Percentiles rank a stretch among this genome's conserved stretches.
Evolutionary conservation across 2,888 invertebrate genomes (phyloP).

Genomic region (Acrocyrtus sp.): DNA sequence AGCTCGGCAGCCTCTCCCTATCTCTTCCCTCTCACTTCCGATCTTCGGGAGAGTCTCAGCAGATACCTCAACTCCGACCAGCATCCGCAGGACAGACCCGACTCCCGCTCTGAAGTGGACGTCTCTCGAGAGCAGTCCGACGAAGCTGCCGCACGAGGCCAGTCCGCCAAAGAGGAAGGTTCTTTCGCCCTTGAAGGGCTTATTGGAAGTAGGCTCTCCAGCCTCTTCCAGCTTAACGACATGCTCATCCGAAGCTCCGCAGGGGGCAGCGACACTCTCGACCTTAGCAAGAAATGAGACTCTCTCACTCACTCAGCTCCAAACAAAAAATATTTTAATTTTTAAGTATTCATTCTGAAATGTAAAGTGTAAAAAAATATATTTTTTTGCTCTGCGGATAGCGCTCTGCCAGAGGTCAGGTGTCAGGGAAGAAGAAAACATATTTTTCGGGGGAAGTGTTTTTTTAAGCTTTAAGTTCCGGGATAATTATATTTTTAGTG

Average conservation of each 20-base stretch:
- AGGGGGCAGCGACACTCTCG: neutral
- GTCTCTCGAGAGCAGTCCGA: neutral
- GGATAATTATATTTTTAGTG: too few species aligned
- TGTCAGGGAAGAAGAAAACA: too few species aligned
- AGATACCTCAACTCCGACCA: constrained; percentile 45
- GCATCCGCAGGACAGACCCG: constrained; percentile 2
- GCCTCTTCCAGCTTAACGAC: constrained; percentile 36
- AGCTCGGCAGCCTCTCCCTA: too few species aligned
- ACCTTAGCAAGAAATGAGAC: constrained; percentile 28
- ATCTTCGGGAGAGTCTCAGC: constrained; percentile 56
- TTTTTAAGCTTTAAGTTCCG: too few species aligned
- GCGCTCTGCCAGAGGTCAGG: too few species aligned
- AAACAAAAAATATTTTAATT: too few species aligned
- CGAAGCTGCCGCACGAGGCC: neutral
- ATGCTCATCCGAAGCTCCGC: constrained; percentile 23
- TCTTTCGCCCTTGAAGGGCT: constrained; percentile 16
- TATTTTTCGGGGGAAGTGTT: too few species aligned
- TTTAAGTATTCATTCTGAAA: too few species aligned
- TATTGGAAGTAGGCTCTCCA: constrained; percentile 31
- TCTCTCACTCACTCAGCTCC: too few species aligned
- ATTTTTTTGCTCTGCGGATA: too few species aligned
- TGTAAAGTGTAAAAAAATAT: too few species aligned
- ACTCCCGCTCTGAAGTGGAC: neutral
- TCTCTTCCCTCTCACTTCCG: constrained; percentile 53
- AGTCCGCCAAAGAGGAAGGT: neutral